phyloP scores from a whole-genome alignment of 2,113 vertebrate species.

The Dipodomys merriami region DNA sequence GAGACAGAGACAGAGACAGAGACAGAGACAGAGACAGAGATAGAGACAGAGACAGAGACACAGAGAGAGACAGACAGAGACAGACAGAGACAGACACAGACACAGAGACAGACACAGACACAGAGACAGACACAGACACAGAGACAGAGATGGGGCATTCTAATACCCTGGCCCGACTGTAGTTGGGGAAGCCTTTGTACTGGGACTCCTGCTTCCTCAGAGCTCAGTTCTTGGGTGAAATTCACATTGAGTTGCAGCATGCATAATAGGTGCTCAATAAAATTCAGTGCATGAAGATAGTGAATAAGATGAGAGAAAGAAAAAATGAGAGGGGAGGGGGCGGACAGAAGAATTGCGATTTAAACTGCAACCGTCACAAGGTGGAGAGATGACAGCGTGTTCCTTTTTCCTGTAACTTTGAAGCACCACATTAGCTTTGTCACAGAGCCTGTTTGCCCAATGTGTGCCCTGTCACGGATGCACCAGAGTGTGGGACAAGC shows the following conservation, averaged over 20 bases:
- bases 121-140: no score
- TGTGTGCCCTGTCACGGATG: no score
- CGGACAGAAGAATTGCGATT: background rate
- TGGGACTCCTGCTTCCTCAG: rapidly evolving
- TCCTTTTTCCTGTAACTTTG: rapidly evolving
- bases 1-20: rapidly evolving
- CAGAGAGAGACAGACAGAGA: rapidly evolving
- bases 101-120: no score
- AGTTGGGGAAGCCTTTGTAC: rapidly evolving
- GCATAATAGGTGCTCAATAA: background rate
- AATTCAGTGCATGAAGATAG: rapidly evolving
- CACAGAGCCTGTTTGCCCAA: rapidly evolving
- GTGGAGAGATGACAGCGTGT: rapidly evolving
- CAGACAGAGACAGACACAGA: no score
- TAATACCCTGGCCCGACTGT: rapidly evolving
- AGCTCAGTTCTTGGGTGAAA: background rate
- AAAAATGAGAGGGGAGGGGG: no score
- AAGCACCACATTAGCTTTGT: background rate
- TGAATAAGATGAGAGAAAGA: rapidly evolving
- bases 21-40: rapidly evolving
- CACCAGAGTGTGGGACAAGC: rapidly evolving
- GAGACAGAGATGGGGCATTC: no score
- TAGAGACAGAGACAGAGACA: no score
- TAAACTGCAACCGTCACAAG: rapidly evolving
- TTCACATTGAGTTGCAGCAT: background rate